Evolutionary conservation across 1,140 invertebrate genomes (phyloP).

Genomic region (Reticulitermes speratus): DNA sequence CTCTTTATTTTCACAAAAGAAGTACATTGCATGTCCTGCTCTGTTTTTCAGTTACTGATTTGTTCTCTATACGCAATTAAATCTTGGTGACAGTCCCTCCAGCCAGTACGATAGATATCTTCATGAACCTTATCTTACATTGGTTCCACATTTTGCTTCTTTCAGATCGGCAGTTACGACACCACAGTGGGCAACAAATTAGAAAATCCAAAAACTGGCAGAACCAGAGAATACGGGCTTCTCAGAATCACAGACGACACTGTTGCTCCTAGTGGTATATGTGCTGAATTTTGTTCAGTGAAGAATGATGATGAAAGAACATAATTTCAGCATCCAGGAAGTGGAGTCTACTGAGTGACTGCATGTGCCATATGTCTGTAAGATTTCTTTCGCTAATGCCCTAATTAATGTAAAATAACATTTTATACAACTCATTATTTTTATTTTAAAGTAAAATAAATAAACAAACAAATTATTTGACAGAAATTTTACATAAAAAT

Average conservation of each 20-base stretch:
- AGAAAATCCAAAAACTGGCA: not conserved
- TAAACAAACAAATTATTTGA: not conserved
- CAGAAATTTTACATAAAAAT: not conserved
- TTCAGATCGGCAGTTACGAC: not conserved
- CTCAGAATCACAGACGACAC: not conserved
- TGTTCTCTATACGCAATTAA: no score
- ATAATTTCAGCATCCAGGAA: not conserved
- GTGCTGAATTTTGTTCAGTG: not conserved
- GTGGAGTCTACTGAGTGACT: not conserved
- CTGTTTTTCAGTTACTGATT: no score
- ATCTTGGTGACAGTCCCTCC: no score
- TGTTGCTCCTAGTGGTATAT: not conserved
- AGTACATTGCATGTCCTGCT: no score
- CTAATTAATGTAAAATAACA: not conserved
- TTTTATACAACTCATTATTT: not conserved
- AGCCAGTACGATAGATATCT: no score
- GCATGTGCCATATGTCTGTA: not conserved
- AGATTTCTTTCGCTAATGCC: not conserved
- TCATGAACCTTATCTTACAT: no score
- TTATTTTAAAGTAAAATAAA: constrained; percentile 19
- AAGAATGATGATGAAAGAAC: not conserved
- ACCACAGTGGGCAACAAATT: not conserved
- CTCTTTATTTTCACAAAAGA: no score
- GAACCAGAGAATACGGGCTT: not conserved
- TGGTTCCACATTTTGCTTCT: not conserved